Percentiles rank a stretch among this genome's conserved stretches.
Conservation (phyloP, 1,140 invertebrate genomes). For the Zaprionus taronus region DNA sequence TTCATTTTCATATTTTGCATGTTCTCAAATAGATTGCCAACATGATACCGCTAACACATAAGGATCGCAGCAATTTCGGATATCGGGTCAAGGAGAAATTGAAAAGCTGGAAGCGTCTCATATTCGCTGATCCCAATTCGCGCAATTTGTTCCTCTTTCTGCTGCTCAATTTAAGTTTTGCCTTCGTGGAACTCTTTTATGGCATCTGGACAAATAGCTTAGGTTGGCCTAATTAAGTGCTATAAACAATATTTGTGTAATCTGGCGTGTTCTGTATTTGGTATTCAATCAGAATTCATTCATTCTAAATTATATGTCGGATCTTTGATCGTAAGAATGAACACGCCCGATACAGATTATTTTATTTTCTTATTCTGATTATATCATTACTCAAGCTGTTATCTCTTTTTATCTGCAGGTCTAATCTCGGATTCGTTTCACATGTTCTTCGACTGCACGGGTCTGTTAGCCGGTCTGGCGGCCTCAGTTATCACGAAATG, state of each 20-base stretch:
- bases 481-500: constrained; percentile 97
- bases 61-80: constrained; percentile 88
- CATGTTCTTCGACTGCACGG: constrained; percentile 99
- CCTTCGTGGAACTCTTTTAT: constrained; percentile 98
- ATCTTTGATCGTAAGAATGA: neutral
- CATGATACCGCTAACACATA: constrained; percentile 90
- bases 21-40: constrained; percentile 18
- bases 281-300: neutral
- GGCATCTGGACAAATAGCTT: constrained; percentile 98
- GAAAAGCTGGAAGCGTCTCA: constrained; percentile 91
- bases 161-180: constrained; percentile 96
- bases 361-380: constrained; percentile 9
- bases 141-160: constrained; percentile 98
- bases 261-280: neutral
- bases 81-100: constrained; percentile 90
- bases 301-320: neutral
- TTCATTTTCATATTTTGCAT: neutral
- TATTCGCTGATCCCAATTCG: constrained; percentile 96
- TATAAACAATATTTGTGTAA: neutral
- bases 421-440: constrained; percentile 99
- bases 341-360: neutral
- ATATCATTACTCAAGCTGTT: constrained; percentile 13
- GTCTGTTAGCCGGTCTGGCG: constrained; percentile 95
- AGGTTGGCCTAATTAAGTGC: constrained; percentile 85
- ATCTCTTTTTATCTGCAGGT: constrained; percentile 85